Percentiles rank a stretch among this genome's conserved stretches.
These are phyloP conservation scores for Tauraco erythrolophus DNA, from an alignment of 2,113 vertebrate species.

Conservation along the genomic window DNA sequence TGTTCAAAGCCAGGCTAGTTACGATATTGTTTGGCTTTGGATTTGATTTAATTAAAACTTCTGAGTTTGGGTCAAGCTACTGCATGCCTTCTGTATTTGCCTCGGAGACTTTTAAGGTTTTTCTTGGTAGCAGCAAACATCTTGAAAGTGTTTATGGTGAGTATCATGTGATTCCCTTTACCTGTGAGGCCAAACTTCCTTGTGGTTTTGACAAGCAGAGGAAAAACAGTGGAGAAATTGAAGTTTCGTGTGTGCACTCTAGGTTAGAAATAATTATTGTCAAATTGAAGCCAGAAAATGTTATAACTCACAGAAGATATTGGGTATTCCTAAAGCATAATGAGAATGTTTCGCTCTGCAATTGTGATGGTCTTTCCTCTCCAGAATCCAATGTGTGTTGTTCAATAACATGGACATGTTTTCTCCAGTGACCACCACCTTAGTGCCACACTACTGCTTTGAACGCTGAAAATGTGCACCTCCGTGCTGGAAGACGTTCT, in stretches of 20 bases:
- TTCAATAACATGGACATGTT: not conserved
- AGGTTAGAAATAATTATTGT: not conserved
- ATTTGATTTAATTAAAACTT: not conserved
- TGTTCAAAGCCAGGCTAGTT: not conserved
- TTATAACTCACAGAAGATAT: not conserved
- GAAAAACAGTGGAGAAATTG: not conserved
- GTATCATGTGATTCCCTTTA: not conserved
- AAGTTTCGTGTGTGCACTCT: not conserved
- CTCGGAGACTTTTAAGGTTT: not conserved
- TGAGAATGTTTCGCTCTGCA: not conserved
- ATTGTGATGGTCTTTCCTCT: not conserved
- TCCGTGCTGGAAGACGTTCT: not conserved
- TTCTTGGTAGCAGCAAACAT: not conserved
- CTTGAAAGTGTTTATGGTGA: not conserved
- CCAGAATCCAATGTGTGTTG: rapidly evolving
- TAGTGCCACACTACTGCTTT: not conserved
- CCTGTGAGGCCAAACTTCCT: not conserved
- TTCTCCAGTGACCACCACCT: not conserved
- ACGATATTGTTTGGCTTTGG: not conserved
- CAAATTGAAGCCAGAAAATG: not conserved
- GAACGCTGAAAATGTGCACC: not conserved
- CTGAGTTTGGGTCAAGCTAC: not conserved
- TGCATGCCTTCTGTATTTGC: not conserved
- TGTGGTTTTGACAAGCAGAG: not conserved
- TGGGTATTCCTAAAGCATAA: not conserved